Conservation (phyloP, 2,797 vertebrate genomes). For the Lates japonicus region DNA sequence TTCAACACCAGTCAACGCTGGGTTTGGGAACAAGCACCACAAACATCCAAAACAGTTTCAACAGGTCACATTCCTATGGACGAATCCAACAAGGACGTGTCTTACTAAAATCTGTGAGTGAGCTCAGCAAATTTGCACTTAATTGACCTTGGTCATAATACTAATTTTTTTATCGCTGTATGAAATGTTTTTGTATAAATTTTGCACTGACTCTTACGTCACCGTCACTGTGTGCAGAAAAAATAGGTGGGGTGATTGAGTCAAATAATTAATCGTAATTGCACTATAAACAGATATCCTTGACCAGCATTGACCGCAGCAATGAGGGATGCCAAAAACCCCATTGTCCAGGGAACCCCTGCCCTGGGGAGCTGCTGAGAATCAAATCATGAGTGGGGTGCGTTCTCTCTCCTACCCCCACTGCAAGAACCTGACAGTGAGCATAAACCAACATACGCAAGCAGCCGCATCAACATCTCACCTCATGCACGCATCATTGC, state of each 20-base stretch:
- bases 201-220: background rate
- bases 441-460: slow-evolving; percentile 54
- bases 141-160: background rate
- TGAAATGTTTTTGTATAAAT: background rate
- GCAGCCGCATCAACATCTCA: background rate
- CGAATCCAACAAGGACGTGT: slow-evolving; percentile 33
- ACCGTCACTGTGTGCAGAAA: too few relatives aligned
- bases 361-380: background rate
- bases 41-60: background rate
- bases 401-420: slow-evolving; percentile 64
- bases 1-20: background rate
- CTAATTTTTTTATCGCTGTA: background rate
- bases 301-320: slow-evolving; percentile 2
- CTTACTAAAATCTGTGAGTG: background rate
- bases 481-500: background rate
- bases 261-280: background rate
- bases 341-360: slow-evolving; percentile 41
- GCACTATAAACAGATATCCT: background rate
- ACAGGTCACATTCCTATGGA: background rate
- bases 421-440: slow-evolving; percentile 79
- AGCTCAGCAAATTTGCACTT: background rate
- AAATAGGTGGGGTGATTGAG: background rate
- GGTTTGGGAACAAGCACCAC: background rate
- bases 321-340: slow-evolving; percentile 66
- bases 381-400: background rate